Conservation (phyloP, 2,888 invertebrate genomes). For the Phlogophora meticulosa region DNA sequence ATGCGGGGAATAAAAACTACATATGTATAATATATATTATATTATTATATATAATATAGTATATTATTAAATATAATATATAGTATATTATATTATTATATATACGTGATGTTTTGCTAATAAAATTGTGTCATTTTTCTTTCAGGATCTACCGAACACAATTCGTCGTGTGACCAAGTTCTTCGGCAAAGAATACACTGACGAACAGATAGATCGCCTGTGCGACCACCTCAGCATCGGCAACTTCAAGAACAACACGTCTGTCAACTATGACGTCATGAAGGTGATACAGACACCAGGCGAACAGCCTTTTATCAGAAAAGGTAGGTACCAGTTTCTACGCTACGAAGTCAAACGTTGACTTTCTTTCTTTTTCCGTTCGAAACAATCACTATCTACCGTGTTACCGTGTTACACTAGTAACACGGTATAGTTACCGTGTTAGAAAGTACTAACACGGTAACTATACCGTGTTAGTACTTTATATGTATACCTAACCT, state of each 20-base stretch:
- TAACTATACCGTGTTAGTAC: too few relatives aligned
- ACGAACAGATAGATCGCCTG: constrained; percentile 91
- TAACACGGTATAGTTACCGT: too few relatives aligned
- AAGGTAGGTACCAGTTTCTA: constrained; percentile 81
- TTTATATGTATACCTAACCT: too few relatives aligned
- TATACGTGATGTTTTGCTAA: too few relatives aligned
- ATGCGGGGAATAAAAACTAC: too few relatives aligned
- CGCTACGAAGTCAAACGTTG: not conserved
- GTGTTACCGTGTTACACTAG: too few relatives aligned
- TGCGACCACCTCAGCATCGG: constrained; percentile 94
- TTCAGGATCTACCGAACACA: constrained; percentile 91
- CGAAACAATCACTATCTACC: not conserved
- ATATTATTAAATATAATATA: too few relatives aligned
- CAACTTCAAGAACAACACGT: constrained; percentile 95
- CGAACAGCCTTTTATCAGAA: constrained; percentile 93
- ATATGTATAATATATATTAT: too few relatives aligned
- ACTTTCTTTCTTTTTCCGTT: constrained; percentile 3
- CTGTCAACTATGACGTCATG: constrained; percentile 94
- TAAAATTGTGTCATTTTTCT: constrained; percentile 11
- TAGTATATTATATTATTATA: too few relatives aligned
- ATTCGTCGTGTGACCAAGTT: constrained; percentile 92
- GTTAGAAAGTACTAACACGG: too few relatives aligned
- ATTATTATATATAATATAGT: too few relatives aligned
- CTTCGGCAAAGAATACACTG: constrained; percentile 90
- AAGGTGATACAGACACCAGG: constrained; percentile 90